Percentiles rank a stretch among this genome's conserved stretches.
These are phyloP conservation scores for Lophochroa leadbeateri DNA, from an alignment of 2,113 vertebrate species.

Conservation along the genomic window DNA sequence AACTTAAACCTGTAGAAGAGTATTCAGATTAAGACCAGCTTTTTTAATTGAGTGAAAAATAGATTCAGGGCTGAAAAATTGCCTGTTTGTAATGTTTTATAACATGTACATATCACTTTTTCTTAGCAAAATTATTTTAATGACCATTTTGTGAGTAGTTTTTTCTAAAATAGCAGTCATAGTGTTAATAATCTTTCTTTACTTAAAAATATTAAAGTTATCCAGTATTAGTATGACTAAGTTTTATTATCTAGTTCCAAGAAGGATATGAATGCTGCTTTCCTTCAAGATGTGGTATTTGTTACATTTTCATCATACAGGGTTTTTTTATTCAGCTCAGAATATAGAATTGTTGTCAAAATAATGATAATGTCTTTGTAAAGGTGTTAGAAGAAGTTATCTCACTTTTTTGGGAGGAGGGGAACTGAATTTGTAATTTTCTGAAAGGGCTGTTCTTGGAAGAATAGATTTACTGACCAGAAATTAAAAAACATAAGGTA, in stretches of 20 bases:
- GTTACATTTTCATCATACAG: not conserved
- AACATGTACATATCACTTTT: not conserved
- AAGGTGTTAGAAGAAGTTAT: not conserved
- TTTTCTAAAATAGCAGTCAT: not conserved
- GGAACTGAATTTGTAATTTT: not conserved
- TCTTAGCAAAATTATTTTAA: slow-evolving; percentile 1
- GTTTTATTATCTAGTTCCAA: not conserved
- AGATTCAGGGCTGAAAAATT: not conserved
- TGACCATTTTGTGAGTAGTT: not conserved
- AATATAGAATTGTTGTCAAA: not conserved
- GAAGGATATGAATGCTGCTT: not conserved
- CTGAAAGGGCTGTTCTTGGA: not conserved
- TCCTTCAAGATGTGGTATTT: not conserved
- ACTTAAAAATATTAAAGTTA: not conserved
- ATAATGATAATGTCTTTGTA: not conserved
- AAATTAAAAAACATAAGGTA: not conserved
- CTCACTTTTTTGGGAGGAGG: not conserved
- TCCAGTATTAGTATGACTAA: not conserved
- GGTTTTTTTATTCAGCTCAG: not conserved
- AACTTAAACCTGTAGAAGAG: not conserved
- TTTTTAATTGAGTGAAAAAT: not conserved
- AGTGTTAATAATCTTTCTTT: not conserved
- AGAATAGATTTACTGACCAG: not conserved
- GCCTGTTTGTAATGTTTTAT: not conserved
- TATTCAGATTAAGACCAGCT: not conserved